Evolutionary conservation across 1,140 invertebrate genomes (phyloP), one percentile per base, ranked within the genome.

Genomic region (Aphelenchoides besseyi): DNA sequence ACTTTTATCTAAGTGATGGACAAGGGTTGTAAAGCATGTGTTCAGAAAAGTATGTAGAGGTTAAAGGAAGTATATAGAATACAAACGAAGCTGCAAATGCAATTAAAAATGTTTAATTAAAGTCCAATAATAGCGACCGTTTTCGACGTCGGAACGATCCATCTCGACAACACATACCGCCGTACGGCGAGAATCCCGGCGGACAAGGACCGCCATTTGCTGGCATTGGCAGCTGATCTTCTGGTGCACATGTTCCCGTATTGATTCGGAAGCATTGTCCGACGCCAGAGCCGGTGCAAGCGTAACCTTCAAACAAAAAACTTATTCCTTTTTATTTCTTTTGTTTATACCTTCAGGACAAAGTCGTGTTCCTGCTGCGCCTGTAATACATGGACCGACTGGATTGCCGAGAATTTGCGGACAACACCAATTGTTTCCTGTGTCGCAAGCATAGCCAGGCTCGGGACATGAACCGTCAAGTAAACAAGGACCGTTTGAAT

Each of bases 391-490:
- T 12, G 74, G 74, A 16, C 74, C 74, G 12, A 76, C 75, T 18
- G 74, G 55, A 52, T 79, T 75, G 18, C 78, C 74, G 66, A 81
- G 67, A 26, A 74, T 72, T 67, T 69, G 69, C 5, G 80, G 80
- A 32, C 80, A 82, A 67, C 80, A 82, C 59, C 69, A 74, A 59
- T 79, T 73, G 55, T 78, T 70, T 29, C 71, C 71, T 8, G 72
- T 70, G 57, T 82, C 82, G 52, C 80, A 82, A 29, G 70, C 66
- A 54, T 76, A 79, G 48, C 80, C 80, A 29, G 79, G 73, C 36
- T 77, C 69, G 16, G 62, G 37, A 59, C 74, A 77, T 16, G 55
- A 57, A 30, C 71, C 35, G 53, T 76, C 75, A 32, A 16, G 70
- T 23, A 71, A 53, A 71, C 81, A 83, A 23, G 77, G 78, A 16